These are phyloP conservation scores for Thomomys bottae DNA, from an alignment of 2,113 vertebrate species.

Conservation along the genomic window DNA sequence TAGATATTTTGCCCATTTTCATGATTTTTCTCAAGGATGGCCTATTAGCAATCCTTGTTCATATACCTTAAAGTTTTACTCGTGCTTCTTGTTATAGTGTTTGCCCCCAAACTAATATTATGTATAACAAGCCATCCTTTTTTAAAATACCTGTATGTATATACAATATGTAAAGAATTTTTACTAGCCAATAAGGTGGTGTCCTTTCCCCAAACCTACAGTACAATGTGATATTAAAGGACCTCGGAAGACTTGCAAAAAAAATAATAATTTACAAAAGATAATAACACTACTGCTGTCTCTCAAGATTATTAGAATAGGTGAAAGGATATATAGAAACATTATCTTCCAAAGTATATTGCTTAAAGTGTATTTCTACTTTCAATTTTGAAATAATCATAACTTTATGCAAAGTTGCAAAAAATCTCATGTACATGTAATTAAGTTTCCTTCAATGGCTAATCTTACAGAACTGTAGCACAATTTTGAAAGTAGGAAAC, in stretches of 20 bases:
- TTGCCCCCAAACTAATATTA: slow-evolving; percentile 23
- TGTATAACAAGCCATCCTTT: slow-evolving; percentile 25
- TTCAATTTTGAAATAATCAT: not conserved
- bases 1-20: not conserved
- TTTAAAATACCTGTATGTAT: not conserved
- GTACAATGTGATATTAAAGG: not conserved
- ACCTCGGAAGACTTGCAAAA: slow-evolving; percentile 16
- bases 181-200: not conserved
- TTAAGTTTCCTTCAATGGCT: not conserved
- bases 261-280: too few species aligned
- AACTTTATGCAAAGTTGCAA: not conserved
- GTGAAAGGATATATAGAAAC: not conserved
- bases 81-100: not conserved
- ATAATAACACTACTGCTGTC: not conserved
- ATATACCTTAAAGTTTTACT: not conserved
- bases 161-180: not conserved
- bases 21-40: slow-evolving; percentile 27
- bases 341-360: not conserved
- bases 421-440: not conserved
- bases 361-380: not conserved
- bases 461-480: not conserved
- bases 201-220: not conserved
- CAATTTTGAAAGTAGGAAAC: not conserved
- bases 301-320: not conserved
- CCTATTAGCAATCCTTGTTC: not conserved